Base-by-base conservation (phyloP, 2,113 vertebrate species). In the Typhlomys cinereus region DNA sequence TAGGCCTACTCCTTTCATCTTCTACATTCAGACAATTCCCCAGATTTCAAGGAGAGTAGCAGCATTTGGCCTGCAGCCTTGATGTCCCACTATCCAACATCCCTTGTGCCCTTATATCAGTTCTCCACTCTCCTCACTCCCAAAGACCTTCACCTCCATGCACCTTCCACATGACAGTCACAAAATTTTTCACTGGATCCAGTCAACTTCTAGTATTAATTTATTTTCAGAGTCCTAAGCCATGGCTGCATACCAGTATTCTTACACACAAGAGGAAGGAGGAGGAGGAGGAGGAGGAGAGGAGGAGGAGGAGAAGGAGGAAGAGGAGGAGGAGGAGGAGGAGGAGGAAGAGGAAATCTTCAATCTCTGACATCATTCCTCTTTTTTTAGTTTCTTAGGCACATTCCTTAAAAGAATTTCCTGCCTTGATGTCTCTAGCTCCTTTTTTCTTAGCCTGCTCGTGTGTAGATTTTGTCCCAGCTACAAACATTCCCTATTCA, bases 171-270 rank as follows among this genome's bases (percentile, higher is more conserved):
- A 46, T 11, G 36, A 10, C 18, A 70, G 25, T 59, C 39, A 34
- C 67, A 67, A 54, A 89, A 44, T 52, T 75, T 44, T 39, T 62
- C 12, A 76, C 29, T n/a, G 4, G 5, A 27, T 44, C n/a, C 64
- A 41, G 17, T 48, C 31, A 84, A 80, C 14, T n/a, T 27, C 76
- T 66, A 20, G 27, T 88, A 69, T 92, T 74, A 90, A 59, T 2
- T 91, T 50, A 81, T 25, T 14, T 84, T 7, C 50, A 80, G 46
- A 86, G 80, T 52, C 34, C 85, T 83, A 73, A 85, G 83, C 59
- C 90, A 25, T 52, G 36, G 34, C 11, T 69, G 50, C 9, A 92
- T 67, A 70, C 18, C 7, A 83, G 27, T 79, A 64, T 36, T 31
- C 14, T 59, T 52, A 23, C 66, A 25, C 7, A 69, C 66, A 78